Evolutionary conservation across 2,888 invertebrate species (phyloP), one percentile per base, ranked within the genome.

Genomic region (Trissolcus brochymenae): DNA sequence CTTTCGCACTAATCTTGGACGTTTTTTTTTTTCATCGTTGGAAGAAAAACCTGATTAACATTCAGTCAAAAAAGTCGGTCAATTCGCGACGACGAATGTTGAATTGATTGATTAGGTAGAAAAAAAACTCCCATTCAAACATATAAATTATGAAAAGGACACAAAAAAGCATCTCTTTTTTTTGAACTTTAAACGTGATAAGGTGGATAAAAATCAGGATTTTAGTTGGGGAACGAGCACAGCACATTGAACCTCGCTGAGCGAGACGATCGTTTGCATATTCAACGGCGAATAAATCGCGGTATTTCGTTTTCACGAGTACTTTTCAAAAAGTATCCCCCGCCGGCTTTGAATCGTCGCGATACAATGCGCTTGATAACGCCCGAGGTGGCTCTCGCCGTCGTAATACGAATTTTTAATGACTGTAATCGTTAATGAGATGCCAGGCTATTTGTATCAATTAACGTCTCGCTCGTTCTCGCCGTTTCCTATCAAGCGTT

Each of bases 371-470:
- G 19, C 60, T 64, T 65, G 73, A 68, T 77, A 72, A 55, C 72
- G 76, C 70, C 75, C 68, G 74, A 72, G 79, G 77, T 71, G 74
- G 50, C 60, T 67, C 55, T 57, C 66, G 7, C 43, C 21, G 53
- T 49, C 71, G 68, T 65, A 62, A 73, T 78, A 71, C 76, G 70
- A 83, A 84, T 83, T 83, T 85, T 81, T 82, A 83, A 85, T 84
- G 82, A 83, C 81, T 82, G 81, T 80, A 81, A 79, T 83, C 81
- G 84, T 84, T 85, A 84, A 85, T 84, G 84, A 85, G 84, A 82
- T 81, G 81, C 82, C 79, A 78, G 80, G 78, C 78, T 81, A 83
- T 82, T 84, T 82, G 82, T 83, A 83, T 84, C 83, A 84, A 84
- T 84, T 84, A 84, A 84, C 82, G 83, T 60, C 70, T 75, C 76